phyloP scores from a whole-genome alignment of 2,113 vertebrate species.

The Phodopus roborovskii region DNA sequence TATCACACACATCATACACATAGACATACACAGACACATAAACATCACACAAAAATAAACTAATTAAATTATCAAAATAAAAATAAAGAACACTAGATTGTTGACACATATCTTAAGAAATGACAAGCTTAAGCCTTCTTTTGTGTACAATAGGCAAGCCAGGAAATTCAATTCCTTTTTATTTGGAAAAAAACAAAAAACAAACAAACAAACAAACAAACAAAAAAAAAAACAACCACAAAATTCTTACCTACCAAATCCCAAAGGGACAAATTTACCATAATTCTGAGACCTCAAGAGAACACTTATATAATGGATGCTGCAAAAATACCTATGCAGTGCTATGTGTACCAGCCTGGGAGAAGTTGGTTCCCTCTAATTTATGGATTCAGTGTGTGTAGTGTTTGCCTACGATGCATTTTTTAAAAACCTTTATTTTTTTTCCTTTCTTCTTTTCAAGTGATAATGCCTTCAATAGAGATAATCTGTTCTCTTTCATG shows the following conservation, averaged over 20 bases:
- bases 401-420: conserved; percentile 19
- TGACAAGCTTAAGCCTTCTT: neutral
- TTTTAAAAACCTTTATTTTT: neutral
- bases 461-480: conserved; percentile 59
- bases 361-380: conserved; percentile 1
- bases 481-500: conserved; percentile 67
- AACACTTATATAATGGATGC: neutral
- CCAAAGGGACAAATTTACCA: neutral
- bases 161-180: neutral
- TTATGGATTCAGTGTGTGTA: conserved; percentile 11
- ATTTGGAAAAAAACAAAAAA: neutral
- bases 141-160: neutral
- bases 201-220: too few species aligned
- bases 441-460: conserved; percentile 51
- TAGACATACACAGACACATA: neutral
- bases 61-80: neutral
- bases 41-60: neutral
- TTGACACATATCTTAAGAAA: neutral
- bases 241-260: neutral
- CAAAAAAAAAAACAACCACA: too few species aligned
- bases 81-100: neutral
- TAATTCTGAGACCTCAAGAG: conserved; percentile 14
- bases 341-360: neutral
- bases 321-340: conserved; percentile 10
- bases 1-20: neutral